Evolutionary conservation across 23 tunicate genomes (phyloP), one percentile per base, ranked within the genome.

Genomic region (Styela clava): DNA sequence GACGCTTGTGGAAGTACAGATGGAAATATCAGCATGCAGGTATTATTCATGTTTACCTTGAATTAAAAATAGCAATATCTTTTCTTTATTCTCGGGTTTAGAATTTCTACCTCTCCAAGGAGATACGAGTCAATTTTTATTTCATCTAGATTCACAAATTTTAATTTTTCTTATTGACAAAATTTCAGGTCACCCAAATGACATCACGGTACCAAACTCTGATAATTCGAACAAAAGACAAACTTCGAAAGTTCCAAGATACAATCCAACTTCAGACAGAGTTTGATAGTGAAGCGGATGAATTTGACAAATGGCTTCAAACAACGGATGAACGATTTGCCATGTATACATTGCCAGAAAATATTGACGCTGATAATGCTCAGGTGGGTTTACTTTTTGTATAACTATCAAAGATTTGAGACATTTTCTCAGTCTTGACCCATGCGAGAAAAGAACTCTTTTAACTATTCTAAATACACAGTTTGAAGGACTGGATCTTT

Each of bases 11-110:
- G 83, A 19, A 52, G 83, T 35, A 28, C 81, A 20, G 83, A 85
- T 69, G 96, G 96, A 78, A 90, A 79, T 69, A 71, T 85, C 83
- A 85, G 89, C 69, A 85, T 87, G 69, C 81, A 90, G 84, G 96
- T 90, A 31, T n/a, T n/a, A n/a, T n/a, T n/a, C n/a, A n/a, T n/a
- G n/a, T n/a, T n/a, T n/a, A 61, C 64, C 64, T 2, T 63, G 36
- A 33, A 20, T 35, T 62, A 62, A 44, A 0, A 61, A 56, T 56
- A 56, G 20, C 20, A 18, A 20, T 56, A 56, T 56, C 63, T 20
- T 56, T 18, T 56, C n/a, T n/a, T n/a, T n/a, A n/a, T n/a, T n/a
- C n/a, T n/a, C n/a, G n/a, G n/a, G n/a, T n/a, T n/a, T n/a, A n/a
- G n/a, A n/a, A n/a, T n/a, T n/a, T n/a, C n/a, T n/a, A n/a, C n/a